Evolutionary conservation across 2,113 vertebrate genomes (phyloP).

Genomic region (Ceyx cyanopectus): DNA sequence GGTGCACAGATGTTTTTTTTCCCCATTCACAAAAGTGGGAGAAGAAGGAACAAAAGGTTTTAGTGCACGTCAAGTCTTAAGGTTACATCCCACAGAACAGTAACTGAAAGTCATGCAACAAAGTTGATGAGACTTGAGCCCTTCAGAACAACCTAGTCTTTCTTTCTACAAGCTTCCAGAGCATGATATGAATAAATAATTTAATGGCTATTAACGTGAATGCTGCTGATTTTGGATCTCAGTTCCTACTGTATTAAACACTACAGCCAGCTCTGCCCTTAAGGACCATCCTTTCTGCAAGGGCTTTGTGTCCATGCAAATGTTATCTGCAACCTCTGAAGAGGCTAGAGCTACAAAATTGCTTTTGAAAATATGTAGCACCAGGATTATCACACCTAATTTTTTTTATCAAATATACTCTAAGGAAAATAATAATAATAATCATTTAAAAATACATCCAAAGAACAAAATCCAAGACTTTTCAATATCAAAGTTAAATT

Average conservation of each 20-base stretch:
- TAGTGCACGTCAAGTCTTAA: background rate
- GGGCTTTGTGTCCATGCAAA: conserved; percentile 50
- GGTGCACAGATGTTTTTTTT: background rate
- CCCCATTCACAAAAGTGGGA: background rate
- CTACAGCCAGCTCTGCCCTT: conserved; percentile 22
- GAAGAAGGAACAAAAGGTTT: background rate
- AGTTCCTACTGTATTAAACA: conserved; percentile 22
- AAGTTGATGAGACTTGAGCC: conserved; percentile 3
- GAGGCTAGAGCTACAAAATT: conserved; percentile 40
- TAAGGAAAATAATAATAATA: background rate
- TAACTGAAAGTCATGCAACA: background rate
- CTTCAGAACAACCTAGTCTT: conserved; percentile 8
- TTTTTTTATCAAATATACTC: conserved; percentile 12
- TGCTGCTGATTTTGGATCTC: conserved; percentile 25
- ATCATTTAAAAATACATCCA: background rate
- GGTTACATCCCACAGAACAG: background rate
- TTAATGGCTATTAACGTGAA: conserved; percentile 42
- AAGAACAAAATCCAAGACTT: conserved; percentile 26
- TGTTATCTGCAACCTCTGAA: conserved; percentile 53
- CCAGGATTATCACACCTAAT: background rate
- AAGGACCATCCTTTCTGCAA: conserved; percentile 35
- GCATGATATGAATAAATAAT: conserved; percentile 50
- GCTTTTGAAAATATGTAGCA: conserved; percentile 30
- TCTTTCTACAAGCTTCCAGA: conserved; percentile 12
- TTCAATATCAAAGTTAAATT: conserved; percentile 55